Percentiles rank a stretch among this genome's conserved stretches.
These are phyloP conservation scores for Anthophora plumipes DNA, from an alignment of 2,888 invertebrate species.

Conservation along the genomic window DNA sequence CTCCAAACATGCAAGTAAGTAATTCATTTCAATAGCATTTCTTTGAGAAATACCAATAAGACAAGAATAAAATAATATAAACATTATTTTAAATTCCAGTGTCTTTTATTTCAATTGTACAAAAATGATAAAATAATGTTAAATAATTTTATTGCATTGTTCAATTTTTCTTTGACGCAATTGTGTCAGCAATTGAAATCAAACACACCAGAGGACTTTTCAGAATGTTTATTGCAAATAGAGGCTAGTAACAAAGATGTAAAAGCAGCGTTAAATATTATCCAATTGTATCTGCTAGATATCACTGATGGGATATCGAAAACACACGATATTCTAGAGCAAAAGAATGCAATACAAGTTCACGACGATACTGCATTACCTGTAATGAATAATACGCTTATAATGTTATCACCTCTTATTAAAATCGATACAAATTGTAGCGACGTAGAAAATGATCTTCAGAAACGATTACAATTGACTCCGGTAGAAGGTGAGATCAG, in stretches of 20 bases:
- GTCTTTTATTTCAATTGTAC: constrained; percentile 72
- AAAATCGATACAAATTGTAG: constrained; percentile 70
- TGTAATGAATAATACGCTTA: constrained; percentile 70
- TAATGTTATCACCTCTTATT: constrained; percentile 78
- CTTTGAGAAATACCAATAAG: not conserved
- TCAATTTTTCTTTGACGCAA: constrained; percentile 67
- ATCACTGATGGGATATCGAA: constrained; percentile 47
- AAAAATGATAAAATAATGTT: constrained; percentile 72
- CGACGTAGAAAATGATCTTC: constrained; percentile 62
- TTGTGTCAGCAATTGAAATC: constrained; percentile 61
- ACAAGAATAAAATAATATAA: not conserved
- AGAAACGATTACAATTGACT: constrained; percentile 76
- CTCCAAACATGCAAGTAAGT: constrained; percentile 76
- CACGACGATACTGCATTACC: constrained; percentile 42
- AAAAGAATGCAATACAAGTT: constrained; percentile 30
- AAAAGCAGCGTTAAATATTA: constrained; percentile 65
- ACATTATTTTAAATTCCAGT: constrained; percentile 64
- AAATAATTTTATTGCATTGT: constrained; percentile 72
- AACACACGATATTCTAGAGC: constrained; percentile 37
- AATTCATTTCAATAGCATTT: not conserved
- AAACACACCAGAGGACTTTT: constrained; percentile 65
- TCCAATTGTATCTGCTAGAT: constrained; percentile 62
- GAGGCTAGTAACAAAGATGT: constrained; percentile 74
- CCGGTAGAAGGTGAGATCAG: constrained; percentile 75
- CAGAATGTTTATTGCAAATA: constrained; percentile 71